phyloP scores from a whole-genome alignment of 2,888 invertebrate species.

The Pyrgus malvae region DNA sequence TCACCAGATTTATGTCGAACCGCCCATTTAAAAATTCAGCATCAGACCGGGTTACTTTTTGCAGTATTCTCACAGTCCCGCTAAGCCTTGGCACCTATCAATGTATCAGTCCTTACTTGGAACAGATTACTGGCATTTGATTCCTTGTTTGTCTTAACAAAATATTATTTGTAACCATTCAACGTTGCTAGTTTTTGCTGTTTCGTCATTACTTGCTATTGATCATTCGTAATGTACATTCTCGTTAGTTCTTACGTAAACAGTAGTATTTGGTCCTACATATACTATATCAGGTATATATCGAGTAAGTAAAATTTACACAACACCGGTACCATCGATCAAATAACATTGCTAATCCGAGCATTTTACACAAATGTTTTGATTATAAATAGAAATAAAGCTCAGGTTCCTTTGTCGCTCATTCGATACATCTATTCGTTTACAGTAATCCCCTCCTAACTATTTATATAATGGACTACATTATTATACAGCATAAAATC shows the following conservation, averaged over 20 bases:
- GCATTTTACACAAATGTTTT: too few species aligned
- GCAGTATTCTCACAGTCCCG: neutral
- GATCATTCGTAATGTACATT: neutral
- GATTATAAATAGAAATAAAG: too few species aligned
- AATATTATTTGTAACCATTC: constrained; percentile 2
- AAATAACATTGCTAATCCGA: too few species aligned
- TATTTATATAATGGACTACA: neutral
- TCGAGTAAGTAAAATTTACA: too few species aligned
- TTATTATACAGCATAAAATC: neutral
- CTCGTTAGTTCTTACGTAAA: too few species aligned
- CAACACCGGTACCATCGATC: too few species aligned
- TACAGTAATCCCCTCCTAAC: neutral
- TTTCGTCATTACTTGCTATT: neutral
- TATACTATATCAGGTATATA: too few species aligned
- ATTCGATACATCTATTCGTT: neutral
- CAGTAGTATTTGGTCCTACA: too few species aligned
- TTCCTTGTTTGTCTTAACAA: neutral
- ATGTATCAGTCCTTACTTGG: constrained; percentile 14
- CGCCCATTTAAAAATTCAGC: neutral
- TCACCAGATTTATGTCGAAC: neutral
- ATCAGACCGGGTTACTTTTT: constrained; percentile 4
- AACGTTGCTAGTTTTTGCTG: neutral
- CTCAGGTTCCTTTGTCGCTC: too few species aligned
- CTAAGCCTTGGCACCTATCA: constrained; percentile 9
- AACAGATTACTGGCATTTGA: neutral